These are phyloP conservation scores for Lethrus apterus DNA, from an alignment of 1,140 invertebrate genomes.

Conservation along the genomic window DNA sequence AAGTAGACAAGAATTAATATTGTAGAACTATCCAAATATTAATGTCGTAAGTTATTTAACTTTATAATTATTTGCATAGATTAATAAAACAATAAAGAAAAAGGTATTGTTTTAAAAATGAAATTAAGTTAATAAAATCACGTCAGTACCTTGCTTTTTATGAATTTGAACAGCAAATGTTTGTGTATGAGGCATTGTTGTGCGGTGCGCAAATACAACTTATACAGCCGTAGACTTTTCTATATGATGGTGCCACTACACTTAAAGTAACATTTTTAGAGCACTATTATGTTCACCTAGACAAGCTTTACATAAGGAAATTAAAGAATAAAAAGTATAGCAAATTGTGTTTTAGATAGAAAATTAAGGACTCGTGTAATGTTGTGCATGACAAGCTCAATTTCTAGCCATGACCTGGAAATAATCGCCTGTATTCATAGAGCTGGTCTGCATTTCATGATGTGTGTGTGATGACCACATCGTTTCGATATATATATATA, in stretches of 20 bases:
- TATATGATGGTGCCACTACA: slow-evolving; percentile 32
- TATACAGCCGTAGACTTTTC: slow-evolving; percentile 30
- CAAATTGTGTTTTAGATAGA: slow-evolving; percentile 35
- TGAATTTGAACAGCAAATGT: background rate
- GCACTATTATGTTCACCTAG: slow-evolving; percentile 32
- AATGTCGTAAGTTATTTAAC: too few relatives aligned
- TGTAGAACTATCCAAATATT: too few relatives aligned
- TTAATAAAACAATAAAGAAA: too few relatives aligned
- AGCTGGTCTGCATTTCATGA: slow-evolving; percentile 18
- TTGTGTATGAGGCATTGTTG: slow-evolving; percentile 16
- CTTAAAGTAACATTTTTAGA: slow-evolving; percentile 28
- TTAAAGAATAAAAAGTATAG: slow-evolving; percentile 26
- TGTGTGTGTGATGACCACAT: slow-evolving; percentile 3
- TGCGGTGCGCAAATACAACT: slow-evolving; percentile 20
- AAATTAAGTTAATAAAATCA: too few relatives aligned
- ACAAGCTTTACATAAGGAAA: slow-evolving; percentile 30
- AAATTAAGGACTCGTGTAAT: slow-evolving; percentile 28
- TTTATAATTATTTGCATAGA: too few relatives aligned
- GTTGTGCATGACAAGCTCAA: slow-evolving; percentile 34
- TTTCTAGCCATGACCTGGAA: slow-evolving; percentile 23
- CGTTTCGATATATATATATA: slow-evolving; percentile 1
- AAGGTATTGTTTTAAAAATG: too few relatives aligned
- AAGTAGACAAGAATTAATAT: too few relatives aligned
- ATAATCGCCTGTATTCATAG: slow-evolving; percentile 25
- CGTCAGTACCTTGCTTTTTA: too few relatives aligned